Conservation (phyloP, 2,113 vertebrate genomes). For the Rutilus rutilus region DNA sequence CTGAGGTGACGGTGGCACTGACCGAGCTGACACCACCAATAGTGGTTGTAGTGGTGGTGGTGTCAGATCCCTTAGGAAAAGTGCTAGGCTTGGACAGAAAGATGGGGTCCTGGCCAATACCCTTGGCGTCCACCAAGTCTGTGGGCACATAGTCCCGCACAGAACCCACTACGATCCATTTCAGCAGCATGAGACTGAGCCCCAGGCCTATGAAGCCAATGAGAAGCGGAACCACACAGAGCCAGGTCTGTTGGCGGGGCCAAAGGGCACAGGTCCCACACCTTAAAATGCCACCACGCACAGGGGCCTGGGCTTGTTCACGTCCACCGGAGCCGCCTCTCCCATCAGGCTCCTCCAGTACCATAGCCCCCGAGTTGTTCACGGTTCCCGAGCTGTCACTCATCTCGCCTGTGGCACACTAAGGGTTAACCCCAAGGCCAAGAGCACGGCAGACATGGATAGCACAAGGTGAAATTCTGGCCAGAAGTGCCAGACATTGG, state of each 20-base stretch:
- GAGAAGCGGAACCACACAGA: slow-evolving; percentile 89
- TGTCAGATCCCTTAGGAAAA: slow-evolving; percentile 83
- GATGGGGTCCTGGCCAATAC: slow-evolving; percentile 92
- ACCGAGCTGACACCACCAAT: slow-evolving; percentile 47
- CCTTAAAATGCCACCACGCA: slow-evolving; percentile 78
- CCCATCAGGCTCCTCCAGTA: slow-evolving; percentile 79
- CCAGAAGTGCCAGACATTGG: slow-evolving; percentile 45
- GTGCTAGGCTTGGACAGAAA: slow-evolving; percentile 92
- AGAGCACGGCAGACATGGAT: slow-evolving; percentile 54
- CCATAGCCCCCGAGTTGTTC: slow-evolving; percentile 82
- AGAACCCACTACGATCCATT: slow-evolving; percentile 94
- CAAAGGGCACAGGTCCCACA: slow-evolving; percentile 87
- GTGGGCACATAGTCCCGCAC: slow-evolving; percentile 92
- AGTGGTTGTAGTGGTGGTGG: slow-evolving; percentile 65
- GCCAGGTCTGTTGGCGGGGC: slow-evolving; percentile 93
- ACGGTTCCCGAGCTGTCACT: slow-evolving; percentile 76
- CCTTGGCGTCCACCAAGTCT: slow-evolving; percentile 90
- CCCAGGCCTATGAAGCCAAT: slow-evolving; percentile 92
- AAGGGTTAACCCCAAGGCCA: slow-evolving; percentile 67
- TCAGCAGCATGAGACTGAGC: slow-evolving; percentile 91
- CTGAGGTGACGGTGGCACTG: slow-evolving; percentile 46
- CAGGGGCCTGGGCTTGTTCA: slow-evolving; percentile 80
- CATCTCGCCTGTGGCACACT: slow-evolving; percentile 71
- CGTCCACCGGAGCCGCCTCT: slow-evolving; percentile 72
- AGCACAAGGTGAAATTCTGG: slow-evolving; percentile 58